Evolutionary conservation across 2,113 vertebrate species (phyloP), one percentile per base, ranked within the genome.

Genomic region (Colius striatus): DNA sequence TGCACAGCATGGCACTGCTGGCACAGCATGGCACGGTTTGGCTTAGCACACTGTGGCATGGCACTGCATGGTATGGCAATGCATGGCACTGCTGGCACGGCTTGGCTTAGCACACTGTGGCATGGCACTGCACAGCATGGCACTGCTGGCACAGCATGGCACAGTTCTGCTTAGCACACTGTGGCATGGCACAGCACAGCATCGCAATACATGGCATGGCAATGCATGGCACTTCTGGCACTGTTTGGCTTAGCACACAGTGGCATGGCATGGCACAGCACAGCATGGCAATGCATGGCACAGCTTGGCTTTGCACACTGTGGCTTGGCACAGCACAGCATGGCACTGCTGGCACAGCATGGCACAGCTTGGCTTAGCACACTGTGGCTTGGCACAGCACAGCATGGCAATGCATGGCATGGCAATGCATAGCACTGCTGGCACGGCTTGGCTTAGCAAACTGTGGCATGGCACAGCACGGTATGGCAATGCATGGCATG

Each of bases 221-320:
- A 1, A 1, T 2, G 9, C 36, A 18, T 2, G 34, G 29, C 57
- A 19, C 3, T n/a, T n/a, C n/a, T n/a, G n/a, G n/a, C n/a, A n/a
- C n/a, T n/a, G n/a, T n/a, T n/a, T n/a, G n/a, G n/a, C n/a, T n/a
- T n/a, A n/a, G n/a, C n/a, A n/a, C n/a, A n/a, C n/a, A n/a, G n/a
- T 2, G 16, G 18, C 29, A 45, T 3, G 16, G 43, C 63, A 45
- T 25, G 16, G 17, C 38, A 29, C 10, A 25, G 23, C 61, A 19
- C 18, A 41, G 63, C 43, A 13, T 26, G 9, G 67, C 25, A 51
- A 5, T 5, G 45, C 30, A 17, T 58, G 32, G 32, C 55, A n/a
- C 27, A 29, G 32, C 22, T 34, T 13, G 6, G 34, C 16, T 19
- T 11, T 23, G 26, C 25, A 21, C n/a, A n/a, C n/a, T n/a, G n/a